Evolutionary conservation across 2,113 vertebrate species (phyloP), one percentile per base, ranked within the genome.

Genomic region (Falco punctatus): DNA sequence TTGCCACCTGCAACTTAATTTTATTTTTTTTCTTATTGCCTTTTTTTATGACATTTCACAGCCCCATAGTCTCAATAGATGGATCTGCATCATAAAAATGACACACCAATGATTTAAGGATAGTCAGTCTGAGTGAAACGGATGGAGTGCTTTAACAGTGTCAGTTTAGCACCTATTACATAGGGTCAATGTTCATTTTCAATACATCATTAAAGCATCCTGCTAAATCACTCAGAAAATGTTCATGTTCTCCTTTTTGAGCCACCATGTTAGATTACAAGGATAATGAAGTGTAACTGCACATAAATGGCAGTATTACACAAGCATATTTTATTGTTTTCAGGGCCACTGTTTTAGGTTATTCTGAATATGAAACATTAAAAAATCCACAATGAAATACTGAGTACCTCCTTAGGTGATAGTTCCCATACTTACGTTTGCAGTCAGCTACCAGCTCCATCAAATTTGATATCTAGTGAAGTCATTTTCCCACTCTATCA

Each of bases 41-140:
- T 97, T 97, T 97, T 97, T 97, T 96, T 96, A 95, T 90, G 97
- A 94, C 97, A 98, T 97, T 98, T 98, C 98, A 98, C 96, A 98
- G 97, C 95, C 97, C 97, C 65, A 7, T 96, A 72, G 96, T 94
- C 96, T 97, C 97, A 85, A 70, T 96, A 95, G 96, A 97, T 97
- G 83, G 90, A 97, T 96, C 92, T 92, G 92, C 90, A 27, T 96
- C 96, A 3, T 98, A 98, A 98, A 98, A 98, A 82, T 97, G 97
- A 97, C 98, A 98, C 73, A n/a, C 19, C 0, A 0, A 86, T 98
- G 98, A 98, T 98, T 98, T 97, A 98, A 93, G 96, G 94, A 77
- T 92, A 97, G 96, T 91, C 91, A 87, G 94, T 85, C 96, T 90
- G 94, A 96, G 95, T 9, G 88, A 97, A 98, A 97, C 88, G 97